Conservation (phyloP, 2,888 invertebrate genomes). For the Epinotia brunnichana region DNA sequence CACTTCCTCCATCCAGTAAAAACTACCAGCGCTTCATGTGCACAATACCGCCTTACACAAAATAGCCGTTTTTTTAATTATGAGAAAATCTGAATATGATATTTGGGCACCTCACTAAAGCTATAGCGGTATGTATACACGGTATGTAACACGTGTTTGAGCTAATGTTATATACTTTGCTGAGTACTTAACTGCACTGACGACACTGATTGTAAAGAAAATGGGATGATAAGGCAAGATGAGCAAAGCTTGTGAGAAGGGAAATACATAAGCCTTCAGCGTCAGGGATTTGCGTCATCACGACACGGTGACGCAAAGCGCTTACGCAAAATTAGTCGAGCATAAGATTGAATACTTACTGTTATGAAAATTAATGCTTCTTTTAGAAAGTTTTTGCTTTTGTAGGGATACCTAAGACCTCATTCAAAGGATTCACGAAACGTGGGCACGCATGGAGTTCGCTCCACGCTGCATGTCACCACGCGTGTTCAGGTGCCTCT, state of each 20-base stretch:
- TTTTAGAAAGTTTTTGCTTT: neutral
- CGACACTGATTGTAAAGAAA: neutral
- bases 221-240: neutral
- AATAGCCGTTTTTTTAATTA: neutral
- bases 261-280: constrained; percentile 1
- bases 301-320: constrained; percentile 22
- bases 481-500: neutral
- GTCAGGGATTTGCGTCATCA: constrained; percentile 33
- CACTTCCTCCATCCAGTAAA: constrained; percentile 18
- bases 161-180: neutral
- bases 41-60: constrained; percentile 2
- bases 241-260: constrained; percentile 8
- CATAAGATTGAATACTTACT: neutral
- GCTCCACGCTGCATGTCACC: neutral
- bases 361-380: neutral
- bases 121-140: neutral
- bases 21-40: constrained; percentile 1
- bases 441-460: neutral
- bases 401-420: neutral
- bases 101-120: constrained; percentile 8
- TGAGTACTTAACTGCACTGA: neutral
- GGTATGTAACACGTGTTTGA: neutral
- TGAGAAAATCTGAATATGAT: neutral
- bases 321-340: constrained; percentile 18
- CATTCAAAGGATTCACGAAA: neutral